Evolutionary conservation across 2,888 invertebrate genomes (phyloP).

Genomic region (Parthenolecanium corni): DNA sequence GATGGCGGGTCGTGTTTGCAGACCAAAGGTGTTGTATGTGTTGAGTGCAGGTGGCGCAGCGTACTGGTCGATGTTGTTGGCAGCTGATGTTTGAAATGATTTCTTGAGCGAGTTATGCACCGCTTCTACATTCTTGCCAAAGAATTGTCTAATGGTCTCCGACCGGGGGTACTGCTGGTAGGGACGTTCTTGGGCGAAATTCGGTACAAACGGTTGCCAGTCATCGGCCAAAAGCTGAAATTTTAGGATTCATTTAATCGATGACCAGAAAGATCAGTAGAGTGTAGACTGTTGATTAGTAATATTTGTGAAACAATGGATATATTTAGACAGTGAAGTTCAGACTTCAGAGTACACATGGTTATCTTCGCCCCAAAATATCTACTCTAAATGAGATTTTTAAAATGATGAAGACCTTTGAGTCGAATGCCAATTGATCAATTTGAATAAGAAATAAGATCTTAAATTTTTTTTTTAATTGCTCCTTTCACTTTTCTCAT

Average conservation of each 20-base stretch:
- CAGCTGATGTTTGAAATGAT: conserved; percentile 20
- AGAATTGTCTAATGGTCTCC: conserved; percentile 15
- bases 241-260: neutral
- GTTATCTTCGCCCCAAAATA: no score
- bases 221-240: conserved; percentile 13
- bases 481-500: no score
- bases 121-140: conserved; percentile 10
- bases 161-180: neutral
- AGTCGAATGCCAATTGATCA: no score
- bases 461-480: no score
- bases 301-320: no score
- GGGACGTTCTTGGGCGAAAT: conserved; percentile 1
- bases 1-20: conserved; percentile 45
- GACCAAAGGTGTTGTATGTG: conserved; percentile 49
- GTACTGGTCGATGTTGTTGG: conserved; percentile 33
- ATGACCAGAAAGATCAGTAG: neutral
- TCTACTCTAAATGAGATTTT: no score
- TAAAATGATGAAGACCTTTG: no score
- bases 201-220: conserved; percentile 21
- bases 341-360: no score
- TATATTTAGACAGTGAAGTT: no score
- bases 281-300: no score
- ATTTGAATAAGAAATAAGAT: no score
- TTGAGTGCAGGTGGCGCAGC: conserved; percentile 40
- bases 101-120: conserved; percentile 3